Percentiles rank a stretch among this genome's conserved stretches.
These are phyloP conservation scores for Siphlonurus alternatus DNA, from an alignment of 2,888 invertebrate genomes.

Conservation along the genomic window DNA sequence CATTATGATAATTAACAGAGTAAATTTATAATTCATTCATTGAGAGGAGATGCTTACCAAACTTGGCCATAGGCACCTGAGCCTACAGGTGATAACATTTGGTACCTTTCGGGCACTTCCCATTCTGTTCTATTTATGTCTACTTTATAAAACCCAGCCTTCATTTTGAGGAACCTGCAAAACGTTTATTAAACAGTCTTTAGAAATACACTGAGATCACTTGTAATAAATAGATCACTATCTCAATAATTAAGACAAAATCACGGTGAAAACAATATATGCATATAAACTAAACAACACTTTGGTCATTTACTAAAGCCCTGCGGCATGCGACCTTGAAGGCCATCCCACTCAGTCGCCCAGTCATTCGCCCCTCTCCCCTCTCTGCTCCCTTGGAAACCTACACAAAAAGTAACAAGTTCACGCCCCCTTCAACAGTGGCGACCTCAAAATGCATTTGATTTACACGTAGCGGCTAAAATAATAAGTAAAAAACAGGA, in stretches of 20 bases:
- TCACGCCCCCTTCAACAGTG: not conserved
- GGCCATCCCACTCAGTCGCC: not conserved
- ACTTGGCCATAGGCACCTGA: conserved; percentile 98
- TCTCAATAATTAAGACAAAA: no score
- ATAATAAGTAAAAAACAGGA: no score
- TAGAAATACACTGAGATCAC: not conserved
- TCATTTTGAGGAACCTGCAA: conserved; percentile 11
- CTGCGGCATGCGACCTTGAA: not conserved
- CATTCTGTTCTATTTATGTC: conserved; percentile 97
- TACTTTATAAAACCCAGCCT: conserved; percentile 64
- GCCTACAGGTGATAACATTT: conserved; percentile 81
- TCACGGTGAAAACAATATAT: not conserved
- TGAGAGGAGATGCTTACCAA: no score
- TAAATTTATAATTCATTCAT: no score
- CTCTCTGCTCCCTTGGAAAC: not conserved
- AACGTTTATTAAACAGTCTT: not conserved
- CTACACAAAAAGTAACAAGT: not conserved
- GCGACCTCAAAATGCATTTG: not conserved
- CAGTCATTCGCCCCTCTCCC: not conserved
- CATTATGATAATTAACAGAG: no score
- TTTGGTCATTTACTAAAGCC: not conserved
- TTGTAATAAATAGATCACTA: no score
- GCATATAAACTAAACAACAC: not conserved
- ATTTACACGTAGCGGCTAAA: not conserved
- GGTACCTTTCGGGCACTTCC: conserved; percentile 88